A percentile compares a stretch with the other conserved stretches of the same genome.
These are phyloP conservation scores for Ostrea edulis DNA, from an alignment of 1,140 invertebrate species.

Conservation along the genomic window DNA sequence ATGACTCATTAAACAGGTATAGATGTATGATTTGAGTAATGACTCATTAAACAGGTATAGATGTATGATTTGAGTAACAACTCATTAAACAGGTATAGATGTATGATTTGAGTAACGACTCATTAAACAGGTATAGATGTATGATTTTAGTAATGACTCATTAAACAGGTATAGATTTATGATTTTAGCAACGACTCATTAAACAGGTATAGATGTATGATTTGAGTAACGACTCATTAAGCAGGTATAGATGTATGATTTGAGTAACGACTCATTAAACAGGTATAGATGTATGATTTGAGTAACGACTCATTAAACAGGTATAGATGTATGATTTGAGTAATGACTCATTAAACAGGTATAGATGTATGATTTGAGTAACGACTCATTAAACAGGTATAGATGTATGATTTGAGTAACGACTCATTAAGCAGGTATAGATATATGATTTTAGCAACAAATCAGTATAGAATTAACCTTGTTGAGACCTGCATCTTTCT, in stretches of 20 bases:
- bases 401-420: no score
- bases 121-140: conserved; percentile 27
- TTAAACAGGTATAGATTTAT: conserved; percentile 31
- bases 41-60: conserved; percentile 22
- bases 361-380: no score
- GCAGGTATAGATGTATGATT: no score
- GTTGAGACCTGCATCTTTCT: not conserved
- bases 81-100: conserved; percentile 28
- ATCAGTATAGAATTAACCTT: not conserved
- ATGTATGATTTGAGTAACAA: no score
- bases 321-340: no score
- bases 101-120: no score
- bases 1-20: conserved; percentile 16
- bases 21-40: no score
- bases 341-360: conserved; percentile 26
- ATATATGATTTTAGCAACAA: not conserved
- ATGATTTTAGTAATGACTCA: no score
- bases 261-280: conserved; percentile 24
- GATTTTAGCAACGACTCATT: no score
- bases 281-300: no score
- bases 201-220: conserved; percentile 42
- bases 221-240: conserved; percentile 19
- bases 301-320: conserved; percentile 30
- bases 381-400: conserved; percentile 23
- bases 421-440: conserved; percentile 14